Percentiles rank a stretch among this genome's conserved stretches.
Evolutionary conservation across 2,797 vertebrate genomes (phyloP).

Genomic region (Chelonia mydas): DNA sequence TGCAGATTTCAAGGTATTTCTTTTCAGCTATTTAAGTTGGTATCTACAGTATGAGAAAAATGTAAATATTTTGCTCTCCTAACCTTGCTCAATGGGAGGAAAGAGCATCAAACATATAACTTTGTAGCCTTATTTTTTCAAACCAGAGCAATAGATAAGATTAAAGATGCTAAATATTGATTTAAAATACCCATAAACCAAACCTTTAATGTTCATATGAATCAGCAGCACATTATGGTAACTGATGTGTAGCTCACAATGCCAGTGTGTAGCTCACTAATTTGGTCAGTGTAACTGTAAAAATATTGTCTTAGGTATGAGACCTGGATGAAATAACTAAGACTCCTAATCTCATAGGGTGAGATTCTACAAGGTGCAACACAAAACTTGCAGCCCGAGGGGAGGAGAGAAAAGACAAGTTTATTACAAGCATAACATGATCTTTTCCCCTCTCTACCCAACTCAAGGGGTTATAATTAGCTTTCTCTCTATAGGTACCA

Average conservation of each 20-base stretch:
- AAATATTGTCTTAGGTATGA: not conserved
- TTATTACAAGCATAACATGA: too few relatives aligned
- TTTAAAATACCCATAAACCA: not conserved
- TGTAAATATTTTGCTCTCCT: not conserved
- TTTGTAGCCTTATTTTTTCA: not conserved
- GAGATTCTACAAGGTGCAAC: too few relatives aligned
- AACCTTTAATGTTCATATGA: not conserved
- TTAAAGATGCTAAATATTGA: not conserved
- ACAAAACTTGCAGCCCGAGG: too few relatives aligned
- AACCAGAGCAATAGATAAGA: fast-evolving
- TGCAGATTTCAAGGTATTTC: not conserved
- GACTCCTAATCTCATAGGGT: too few relatives aligned
- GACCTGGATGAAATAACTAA: not conserved
- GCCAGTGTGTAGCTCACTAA: not conserved
- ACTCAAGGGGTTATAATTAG: too few relatives aligned
- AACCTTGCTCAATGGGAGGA: not conserved
- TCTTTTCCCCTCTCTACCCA: too few relatives aligned
- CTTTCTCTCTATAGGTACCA: too few relatives aligned
- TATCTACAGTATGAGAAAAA: not conserved
- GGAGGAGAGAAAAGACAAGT: too few relatives aligned
- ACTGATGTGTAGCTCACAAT: not conserved
- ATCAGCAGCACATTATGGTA: not conserved
- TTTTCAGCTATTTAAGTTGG: not conserved
- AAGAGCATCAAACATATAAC: not conserved
- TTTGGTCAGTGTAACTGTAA: not conserved